Base-by-base conservation (phyloP, 1,140 invertebrate species). In the Scaptomyza montana region DNA sequence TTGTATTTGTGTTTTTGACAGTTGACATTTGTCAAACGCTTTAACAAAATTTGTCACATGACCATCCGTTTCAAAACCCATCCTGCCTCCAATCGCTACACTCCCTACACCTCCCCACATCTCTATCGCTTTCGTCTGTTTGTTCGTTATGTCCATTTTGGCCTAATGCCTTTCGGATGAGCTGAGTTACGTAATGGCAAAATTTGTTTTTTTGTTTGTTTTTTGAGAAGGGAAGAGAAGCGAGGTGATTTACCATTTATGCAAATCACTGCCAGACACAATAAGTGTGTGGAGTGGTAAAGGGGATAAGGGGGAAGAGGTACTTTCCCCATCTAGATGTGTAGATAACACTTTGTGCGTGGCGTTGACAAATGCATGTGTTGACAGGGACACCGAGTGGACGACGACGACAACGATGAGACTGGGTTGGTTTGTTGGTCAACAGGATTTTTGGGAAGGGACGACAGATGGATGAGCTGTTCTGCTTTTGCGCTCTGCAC, bases 11-110 rank as follows among this genome's bases (percentile, higher is more conserved):
- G 46, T 77, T 78, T 86, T 78, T 86, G 81, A 90, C 87, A 90
- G 86, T 81, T 90, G 87, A 90, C 86, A 90, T 90, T 90, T 90
- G 86, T 90, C 86, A 90, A 86, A 79, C 78, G 86, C 76, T 78
- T 57, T 90, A 84, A 84, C 84, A 77, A 84, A 87, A 80, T 87
- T 80, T 87, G 84, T 89, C 76, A 80, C 69, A 82, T 71, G 74
- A 45, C 51, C 51, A 56, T 56, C 53, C 70, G 30, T 43, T 47
- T 5, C 5, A n/a, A 6, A 43, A 43, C 21, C 21, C 21, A 25
- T 4, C n/a, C 12, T 13, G 30, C 10, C n/a, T 6, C 6, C 12
- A 16, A 16, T 7, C 3, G 21, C 21, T 2, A 3, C 43, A 1
- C 50, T 19, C n/a, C 5, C 36, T 53, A 36, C 43, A 2, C 45